These are phyloP conservation scores for Ephestia elutella DNA, from an alignment of 1,140 invertebrate genomes.

Conservation along the genomic window DNA sequence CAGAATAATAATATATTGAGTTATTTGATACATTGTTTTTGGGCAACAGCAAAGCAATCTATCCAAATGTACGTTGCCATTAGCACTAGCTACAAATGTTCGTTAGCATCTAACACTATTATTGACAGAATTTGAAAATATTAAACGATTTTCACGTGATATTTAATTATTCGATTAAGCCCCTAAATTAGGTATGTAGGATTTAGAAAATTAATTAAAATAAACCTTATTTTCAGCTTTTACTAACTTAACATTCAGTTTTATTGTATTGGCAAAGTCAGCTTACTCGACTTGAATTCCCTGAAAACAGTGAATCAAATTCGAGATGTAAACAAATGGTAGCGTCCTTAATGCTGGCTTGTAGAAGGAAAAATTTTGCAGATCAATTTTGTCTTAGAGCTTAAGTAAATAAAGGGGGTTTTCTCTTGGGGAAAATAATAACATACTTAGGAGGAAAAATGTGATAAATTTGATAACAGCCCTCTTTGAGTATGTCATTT, in stretches of 20 bases:
- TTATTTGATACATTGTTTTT: too few species aligned
- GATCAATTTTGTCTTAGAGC: slow-evolving; percentile 17
- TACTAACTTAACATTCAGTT: too few species aligned
- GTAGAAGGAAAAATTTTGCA: slow-evolving; percentile 12
- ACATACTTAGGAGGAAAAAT: slow-evolving; percentile 6
- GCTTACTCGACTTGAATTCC: background rate
- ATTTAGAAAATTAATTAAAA: too few species aligned
- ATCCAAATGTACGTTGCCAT: too few species aligned
- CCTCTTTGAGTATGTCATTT: background rate
- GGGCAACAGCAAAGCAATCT: too few species aligned
- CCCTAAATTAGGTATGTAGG: too few species aligned
- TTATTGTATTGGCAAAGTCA: too few species aligned
- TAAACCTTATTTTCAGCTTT: too few species aligned
- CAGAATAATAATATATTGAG: too few species aligned
- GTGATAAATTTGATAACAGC: background rate
- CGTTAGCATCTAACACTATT: too few species aligned
- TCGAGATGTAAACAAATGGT: slow-evolving; percentile 15
- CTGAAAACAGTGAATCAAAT: background rate
- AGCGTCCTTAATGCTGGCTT: background rate
- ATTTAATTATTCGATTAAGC: background rate
- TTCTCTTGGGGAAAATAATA: slow-evolving; percentile 8
- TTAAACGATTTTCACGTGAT: too few species aligned
- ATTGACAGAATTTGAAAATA: background rate
- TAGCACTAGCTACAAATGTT: too few species aligned
- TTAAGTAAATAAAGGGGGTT: slow-evolving; percentile 14